Evolutionary conservation across 2,888 invertebrate genomes (phyloP).

Genomic region (Ditula angustiorana): DNA sequence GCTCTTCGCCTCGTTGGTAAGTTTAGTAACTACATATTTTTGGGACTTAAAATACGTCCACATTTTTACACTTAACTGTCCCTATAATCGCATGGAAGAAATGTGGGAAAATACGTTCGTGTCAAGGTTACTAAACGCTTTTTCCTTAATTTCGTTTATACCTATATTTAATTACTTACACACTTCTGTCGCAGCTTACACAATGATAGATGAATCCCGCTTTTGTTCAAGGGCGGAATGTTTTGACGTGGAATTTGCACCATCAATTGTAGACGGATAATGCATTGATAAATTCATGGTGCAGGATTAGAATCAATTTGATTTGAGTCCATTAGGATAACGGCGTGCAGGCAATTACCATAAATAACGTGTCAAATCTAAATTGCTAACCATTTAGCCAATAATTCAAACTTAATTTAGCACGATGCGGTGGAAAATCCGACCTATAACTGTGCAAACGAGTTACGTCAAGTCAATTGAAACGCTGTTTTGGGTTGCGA

Average conservation of each 20-base stretch:
- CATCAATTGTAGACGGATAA: constrained; percentile 26
- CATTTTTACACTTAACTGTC: too few relatives aligned
- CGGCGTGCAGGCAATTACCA: constrained; percentile 40
- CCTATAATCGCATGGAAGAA: too few relatives aligned
- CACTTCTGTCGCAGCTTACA: not conserved
- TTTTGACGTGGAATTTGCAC: constrained; percentile 1
- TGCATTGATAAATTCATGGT: constrained; percentile 37
- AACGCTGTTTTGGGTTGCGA: constrained; percentile 20
- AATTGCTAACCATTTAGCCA: constrained; percentile 40
- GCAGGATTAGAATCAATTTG: constrained; percentile 40
- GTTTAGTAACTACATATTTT: too few relatives aligned
- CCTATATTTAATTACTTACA: not conserved
- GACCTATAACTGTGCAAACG: constrained; percentile 33
- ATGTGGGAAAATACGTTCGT: too few relatives aligned
- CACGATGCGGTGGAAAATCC: constrained; percentile 37
- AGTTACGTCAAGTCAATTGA: constrained; percentile 20
- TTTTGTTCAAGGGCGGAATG: constrained; percentile 1
- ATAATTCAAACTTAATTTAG: constrained; percentile 41
- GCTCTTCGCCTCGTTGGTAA: too few relatives aligned
- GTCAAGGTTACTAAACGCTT: too few relatives aligned
- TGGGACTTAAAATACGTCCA: too few relatives aligned
- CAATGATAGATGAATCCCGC: not conserved
- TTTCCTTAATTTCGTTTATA: not conserved
- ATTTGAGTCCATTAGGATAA: constrained; percentile 40
- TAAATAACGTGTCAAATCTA: constrained; percentile 41